Conservation (phyloP, 2,797 vertebrate genomes). For the Pangasius mekongensis region DNA sequence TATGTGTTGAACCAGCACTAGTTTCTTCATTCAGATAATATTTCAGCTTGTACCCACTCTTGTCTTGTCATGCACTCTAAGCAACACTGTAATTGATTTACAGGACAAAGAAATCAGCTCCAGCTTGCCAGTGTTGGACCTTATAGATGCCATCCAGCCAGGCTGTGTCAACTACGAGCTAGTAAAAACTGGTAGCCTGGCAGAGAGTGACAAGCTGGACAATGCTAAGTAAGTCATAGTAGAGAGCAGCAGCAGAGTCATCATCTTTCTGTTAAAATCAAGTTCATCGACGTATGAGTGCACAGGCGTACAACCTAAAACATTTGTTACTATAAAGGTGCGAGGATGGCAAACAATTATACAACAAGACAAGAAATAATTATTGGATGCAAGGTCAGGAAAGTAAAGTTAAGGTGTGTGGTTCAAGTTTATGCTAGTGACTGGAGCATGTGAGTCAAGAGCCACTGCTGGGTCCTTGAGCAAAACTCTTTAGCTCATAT, state of each 20-base stretch:
- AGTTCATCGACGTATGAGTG: neutral
- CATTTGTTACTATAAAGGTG: neutral
- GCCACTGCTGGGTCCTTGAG: neutral
- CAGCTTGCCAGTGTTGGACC: slow-evolving; percentile 90
- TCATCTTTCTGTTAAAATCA: neutral
- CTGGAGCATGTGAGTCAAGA: neutral
- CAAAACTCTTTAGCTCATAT: neutral
- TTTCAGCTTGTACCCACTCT: neutral
- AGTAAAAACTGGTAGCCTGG: slow-evolving; percentile 81
- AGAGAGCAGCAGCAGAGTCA: neutral
- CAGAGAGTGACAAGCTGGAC: slow-evolving; percentile 87
- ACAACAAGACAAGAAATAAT: neutral
- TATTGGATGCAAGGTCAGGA: neutral
- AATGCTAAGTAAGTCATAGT: slow-evolving; percentile 87
- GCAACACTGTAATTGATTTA: neutral
- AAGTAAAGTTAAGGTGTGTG: neutral
- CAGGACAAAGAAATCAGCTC: slow-evolving; percentile 90
- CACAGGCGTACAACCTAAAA: neutral
- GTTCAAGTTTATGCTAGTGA: neutral
- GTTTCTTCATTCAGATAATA: neutral
- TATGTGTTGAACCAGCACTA: slow-evolving; percentile 51
- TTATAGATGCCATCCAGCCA: slow-evolving; percentile 95
- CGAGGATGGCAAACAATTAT: neutral
- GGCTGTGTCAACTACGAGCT: slow-evolving; percentile 91
- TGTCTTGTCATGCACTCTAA: neutral